Conservation (phyloP, 1,140 invertebrate genomes). For the Phymastichus coffea region DNA sequence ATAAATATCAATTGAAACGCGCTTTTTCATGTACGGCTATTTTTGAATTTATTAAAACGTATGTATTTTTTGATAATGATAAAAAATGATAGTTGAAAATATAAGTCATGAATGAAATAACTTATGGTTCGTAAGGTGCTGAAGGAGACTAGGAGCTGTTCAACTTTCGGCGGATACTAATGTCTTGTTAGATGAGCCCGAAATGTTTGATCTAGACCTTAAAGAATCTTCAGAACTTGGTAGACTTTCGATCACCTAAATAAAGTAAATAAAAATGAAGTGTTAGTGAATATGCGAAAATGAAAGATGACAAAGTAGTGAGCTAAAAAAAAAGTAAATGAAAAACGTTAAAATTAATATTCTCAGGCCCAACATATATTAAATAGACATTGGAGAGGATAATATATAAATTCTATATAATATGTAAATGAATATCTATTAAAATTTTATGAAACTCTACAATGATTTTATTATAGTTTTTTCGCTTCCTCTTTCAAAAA, state of each 20-base stretch:
- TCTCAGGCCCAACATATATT: neutral
- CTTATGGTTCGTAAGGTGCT: conserved; percentile 5
- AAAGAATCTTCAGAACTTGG: conserved; percentile 34
- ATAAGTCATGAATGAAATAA: neutral
- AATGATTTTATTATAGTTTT: conserved; percentile 26
- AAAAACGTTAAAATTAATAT: conserved; percentile 3
- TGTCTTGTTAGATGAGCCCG: conserved; percentile 27
- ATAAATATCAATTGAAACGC: too few species aligned
- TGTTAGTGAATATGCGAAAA: conserved; percentile 16
- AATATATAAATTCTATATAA: too few species aligned
- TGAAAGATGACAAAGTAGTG: conserved; percentile 2
- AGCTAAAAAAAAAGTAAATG: conserved; percentile 9
- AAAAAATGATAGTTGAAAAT: too few species aligned
- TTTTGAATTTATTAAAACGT: too few species aligned
- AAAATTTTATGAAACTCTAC: too few species aligned
- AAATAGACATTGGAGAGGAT: too few species aligned
- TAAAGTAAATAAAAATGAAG: conserved; percentile 28
- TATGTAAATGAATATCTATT: too few species aligned
- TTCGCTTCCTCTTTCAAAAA: conserved; percentile 26
- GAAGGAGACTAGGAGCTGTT: conserved; percentile 24
- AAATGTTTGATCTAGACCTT: conserved; percentile 33
- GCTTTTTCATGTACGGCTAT: too few species aligned
- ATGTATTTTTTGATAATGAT: too few species aligned
- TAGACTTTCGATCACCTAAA: conserved; percentile 36
- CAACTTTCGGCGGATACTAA: conserved; percentile 31